Evolutionary conservation across 2,113 vertebrate genomes (phyloP).

Genomic region (Gadus macrocephalus): DNA sequence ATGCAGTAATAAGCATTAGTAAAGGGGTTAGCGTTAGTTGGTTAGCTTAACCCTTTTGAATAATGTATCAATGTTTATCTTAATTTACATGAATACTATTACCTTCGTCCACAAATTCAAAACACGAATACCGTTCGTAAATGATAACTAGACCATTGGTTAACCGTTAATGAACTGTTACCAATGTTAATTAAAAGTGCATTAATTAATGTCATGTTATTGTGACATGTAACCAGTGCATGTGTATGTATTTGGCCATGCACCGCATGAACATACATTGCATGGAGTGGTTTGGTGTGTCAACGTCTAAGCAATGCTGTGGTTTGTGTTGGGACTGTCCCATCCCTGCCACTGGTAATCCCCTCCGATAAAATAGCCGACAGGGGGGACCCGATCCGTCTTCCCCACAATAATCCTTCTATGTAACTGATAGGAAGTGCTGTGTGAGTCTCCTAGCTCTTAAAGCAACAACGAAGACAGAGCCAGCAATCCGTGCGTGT

Average conservation of each 20-base stretch:
- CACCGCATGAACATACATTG: background rate
- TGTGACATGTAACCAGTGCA: background rate
- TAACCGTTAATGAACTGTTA: too few species aligned
- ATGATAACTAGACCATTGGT: too few species aligned
- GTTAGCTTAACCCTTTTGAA: too few species aligned
- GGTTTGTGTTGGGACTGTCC: conserved; percentile 46
- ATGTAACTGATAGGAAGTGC: conserved; percentile 54
- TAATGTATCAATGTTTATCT: too few species aligned
- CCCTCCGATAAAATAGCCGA: conserved; percentile 33
- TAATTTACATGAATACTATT: too few species aligned
- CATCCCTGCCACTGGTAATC: conserved; percentile 31
- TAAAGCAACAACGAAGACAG: conserved; percentile 35
- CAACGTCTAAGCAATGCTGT: conserved; percentile 35
- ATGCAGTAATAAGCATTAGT: too few species aligned
- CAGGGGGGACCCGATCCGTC: conserved; percentile 39
- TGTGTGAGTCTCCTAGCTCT: conserved; percentile 40
- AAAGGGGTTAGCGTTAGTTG: background rate
- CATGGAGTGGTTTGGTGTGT: background rate
- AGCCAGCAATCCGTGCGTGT: conserved; percentile 9
- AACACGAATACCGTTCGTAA: too few species aligned
- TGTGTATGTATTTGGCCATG: conserved; percentile 9
- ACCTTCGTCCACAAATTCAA: too few species aligned
- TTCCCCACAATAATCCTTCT: conserved; percentile 44
- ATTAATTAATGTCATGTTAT: background rate
- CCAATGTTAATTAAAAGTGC: background rate